Evolutionary conservation across 2,113 vertebrate genomes (phyloP).

Genomic region (Otolemur garnettii): DNA sequence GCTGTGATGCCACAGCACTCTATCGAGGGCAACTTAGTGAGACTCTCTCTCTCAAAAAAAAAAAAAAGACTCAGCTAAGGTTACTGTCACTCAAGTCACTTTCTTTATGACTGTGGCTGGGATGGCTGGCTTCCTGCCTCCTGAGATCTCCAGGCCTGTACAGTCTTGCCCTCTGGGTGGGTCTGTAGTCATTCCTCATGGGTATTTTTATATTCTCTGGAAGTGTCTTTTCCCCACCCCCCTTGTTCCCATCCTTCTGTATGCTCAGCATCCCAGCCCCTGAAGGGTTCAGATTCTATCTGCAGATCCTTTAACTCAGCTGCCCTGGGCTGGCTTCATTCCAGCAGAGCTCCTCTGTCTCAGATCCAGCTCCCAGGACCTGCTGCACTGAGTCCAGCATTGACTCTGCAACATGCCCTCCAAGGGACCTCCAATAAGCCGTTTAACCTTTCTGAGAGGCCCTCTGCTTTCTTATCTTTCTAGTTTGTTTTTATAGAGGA

Average conservation of each 20-base stretch:
- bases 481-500: not conserved
- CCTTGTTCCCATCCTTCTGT: not conserved
- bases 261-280: not conserved
- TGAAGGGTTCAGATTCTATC: not conserved
- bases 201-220: constrained; percentile 4
- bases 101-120: not conserved
- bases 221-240: not conserved
- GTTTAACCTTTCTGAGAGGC: not conserved
- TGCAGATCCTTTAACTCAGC: not conserved
- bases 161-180: constrained; percentile 57
- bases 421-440: too few relatives aligned
- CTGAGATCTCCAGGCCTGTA: not conserved
- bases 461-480: not conserved
- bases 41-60: too few relatives aligned
- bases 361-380: not conserved
- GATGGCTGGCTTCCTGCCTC: not conserved
- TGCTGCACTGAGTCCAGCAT: not conserved
- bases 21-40: too few relatives aligned
- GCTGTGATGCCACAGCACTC: too few relatives aligned
- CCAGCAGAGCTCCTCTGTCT: too few relatives aligned
- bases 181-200: constrained; percentile 18
- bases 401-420: not conserved
- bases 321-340: not conserved
- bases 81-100: not conserved
- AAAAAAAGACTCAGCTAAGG: not conserved